phyloP scores from a whole-genome alignment of 1,140 invertebrate genomes.

The Solenopsis fugax region DNA sequence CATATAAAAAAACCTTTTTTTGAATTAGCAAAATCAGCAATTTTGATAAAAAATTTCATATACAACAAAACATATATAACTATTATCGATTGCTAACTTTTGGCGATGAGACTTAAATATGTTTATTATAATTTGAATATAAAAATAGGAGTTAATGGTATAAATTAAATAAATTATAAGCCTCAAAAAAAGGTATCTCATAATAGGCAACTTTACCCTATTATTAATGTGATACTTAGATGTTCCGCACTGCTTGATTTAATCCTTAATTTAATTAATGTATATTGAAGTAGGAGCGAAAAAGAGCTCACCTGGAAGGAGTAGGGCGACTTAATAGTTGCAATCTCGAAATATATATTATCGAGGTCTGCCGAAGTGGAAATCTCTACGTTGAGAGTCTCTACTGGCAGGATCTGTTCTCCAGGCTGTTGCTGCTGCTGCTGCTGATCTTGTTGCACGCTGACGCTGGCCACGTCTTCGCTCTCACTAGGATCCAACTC shows the following conservation, averaged over 20 bases:
- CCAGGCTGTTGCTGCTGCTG: constrained; percentile 74
- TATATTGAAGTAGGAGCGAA: background rate
- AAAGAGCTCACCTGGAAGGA: constrained; percentile 92
- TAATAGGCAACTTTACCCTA: no score
- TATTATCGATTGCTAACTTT: no score
- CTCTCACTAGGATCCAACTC: constrained; percentile 90
- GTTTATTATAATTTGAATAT: no score
- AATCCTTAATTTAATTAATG: background rate
- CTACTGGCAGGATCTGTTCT: constrained; percentile 88
- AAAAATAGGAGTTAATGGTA: no score
- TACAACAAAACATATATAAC: no score
- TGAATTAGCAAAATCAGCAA: no score
- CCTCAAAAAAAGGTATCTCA: no score
- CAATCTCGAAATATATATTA: constrained; percentile 95
- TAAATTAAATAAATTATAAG: no score
- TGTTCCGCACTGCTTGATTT: background rate
- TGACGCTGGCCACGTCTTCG: constrained; percentile 81
- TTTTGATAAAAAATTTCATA: no score
- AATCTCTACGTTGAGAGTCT: constrained; percentile 94
- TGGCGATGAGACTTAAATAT: no score
- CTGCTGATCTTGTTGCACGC: constrained; percentile 80
- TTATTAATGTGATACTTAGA: background rate
- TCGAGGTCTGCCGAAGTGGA: constrained; percentile 94
- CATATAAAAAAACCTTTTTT: no score
- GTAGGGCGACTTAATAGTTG: constrained; percentile 95